These are phyloP conservation scores for Bombylius discolor DNA, from an alignment of 2,888 invertebrate genomes.

Conservation along the genomic window DNA sequence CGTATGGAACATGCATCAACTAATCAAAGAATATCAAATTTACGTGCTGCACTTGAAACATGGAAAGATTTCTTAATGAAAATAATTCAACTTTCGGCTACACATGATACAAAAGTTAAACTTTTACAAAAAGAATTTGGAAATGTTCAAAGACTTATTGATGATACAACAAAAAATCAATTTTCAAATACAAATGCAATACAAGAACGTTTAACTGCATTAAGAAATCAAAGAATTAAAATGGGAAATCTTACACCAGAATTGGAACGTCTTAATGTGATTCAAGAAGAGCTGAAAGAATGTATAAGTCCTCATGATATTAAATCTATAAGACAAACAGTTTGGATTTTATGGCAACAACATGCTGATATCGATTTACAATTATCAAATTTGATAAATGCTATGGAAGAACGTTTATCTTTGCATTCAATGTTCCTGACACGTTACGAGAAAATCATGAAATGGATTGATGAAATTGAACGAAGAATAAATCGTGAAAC, in stretches of 20 bases:
- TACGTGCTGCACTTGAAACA: constrained; percentile 66
- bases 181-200: constrained; percentile 48
- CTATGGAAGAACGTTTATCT: constrained; percentile 60
- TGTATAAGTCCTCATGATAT: constrained; percentile 74
- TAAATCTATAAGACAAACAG: constrained; percentile 62
- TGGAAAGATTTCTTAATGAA: constrained; percentile 64
- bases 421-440: constrained; percentile 57
- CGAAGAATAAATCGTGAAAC: constrained; percentile 47
- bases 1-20: constrained; percentile 70
- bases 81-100: constrained; percentile 48
- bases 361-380: constrained; percentile 71
- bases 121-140: constrained; percentile 49
- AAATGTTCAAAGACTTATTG: constrained; percentile 49
- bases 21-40: constrained; percentile 61
- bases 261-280: constrained; percentile 56
- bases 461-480: constrained; percentile 60
- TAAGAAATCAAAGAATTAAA: constrained; percentile 47
- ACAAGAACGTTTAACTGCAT: constrained; percentile 48
- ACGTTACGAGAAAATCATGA: constrained; percentile 48
- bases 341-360: constrained; percentile 67
- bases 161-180: constrained; percentile 42
- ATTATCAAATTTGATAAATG: constrained; percentile 54
- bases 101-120: constrained; percentile 49
- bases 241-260: constrained; percentile 38
- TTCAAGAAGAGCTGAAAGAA: constrained; percentile 72